These are phyloP conservation scores for Cryptocheilus praepositus DNA, from an alignment of 2,888 invertebrate species.

Conservation along the genomic window DNA sequence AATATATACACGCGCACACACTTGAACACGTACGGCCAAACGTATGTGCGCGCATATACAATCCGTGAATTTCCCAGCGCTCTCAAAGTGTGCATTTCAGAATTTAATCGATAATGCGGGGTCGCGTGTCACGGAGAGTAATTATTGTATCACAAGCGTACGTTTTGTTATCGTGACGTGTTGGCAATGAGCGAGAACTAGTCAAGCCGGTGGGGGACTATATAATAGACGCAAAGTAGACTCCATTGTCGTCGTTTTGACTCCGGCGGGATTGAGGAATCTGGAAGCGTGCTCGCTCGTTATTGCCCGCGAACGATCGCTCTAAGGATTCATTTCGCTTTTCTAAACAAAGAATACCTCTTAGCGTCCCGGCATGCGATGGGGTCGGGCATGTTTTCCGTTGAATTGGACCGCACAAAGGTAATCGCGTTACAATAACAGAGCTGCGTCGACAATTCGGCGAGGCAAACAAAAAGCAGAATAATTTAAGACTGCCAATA, in stretches of 20 bases:
- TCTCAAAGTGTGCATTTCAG: constrained; percentile 63
- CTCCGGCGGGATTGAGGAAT: constrained; percentile 10
- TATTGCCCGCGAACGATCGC: constrained; percentile 21
- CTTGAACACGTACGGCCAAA: too few relatives aligned
- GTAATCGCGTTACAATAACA: too few relatives aligned
- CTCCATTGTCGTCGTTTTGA: constrained; percentile 37
- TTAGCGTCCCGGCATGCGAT: constrained; percentile 1
- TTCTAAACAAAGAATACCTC: constrained; percentile 11
- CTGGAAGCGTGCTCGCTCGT: constrained; percentile 30
- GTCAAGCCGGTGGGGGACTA: constrained; percentile 22
- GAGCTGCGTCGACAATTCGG: too few relatives aligned
- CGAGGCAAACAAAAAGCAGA: too few relatives aligned
- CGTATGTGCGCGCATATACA: too few relatives aligned
- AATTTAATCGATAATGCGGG: constrained; percentile 64
- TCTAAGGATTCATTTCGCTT: constrained; percentile 41
- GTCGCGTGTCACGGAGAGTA: constrained; percentile 47
- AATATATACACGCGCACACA: background rate
- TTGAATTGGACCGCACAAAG: too few relatives aligned
- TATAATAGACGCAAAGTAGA: constrained; percentile 41
- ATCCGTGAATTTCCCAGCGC: constrained; percentile 32
- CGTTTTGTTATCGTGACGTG: constrained; percentile 36
- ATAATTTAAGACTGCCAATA: too few relatives aligned
- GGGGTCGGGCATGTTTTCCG: background rate
- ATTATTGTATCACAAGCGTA: constrained; percentile 53
- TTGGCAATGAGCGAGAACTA: constrained; percentile 8